These are phyloP conservation scores for Pteruthius melanotis DNA, from an alignment of 2,113 vertebrate species.

Conservation along the genomic window DNA sequence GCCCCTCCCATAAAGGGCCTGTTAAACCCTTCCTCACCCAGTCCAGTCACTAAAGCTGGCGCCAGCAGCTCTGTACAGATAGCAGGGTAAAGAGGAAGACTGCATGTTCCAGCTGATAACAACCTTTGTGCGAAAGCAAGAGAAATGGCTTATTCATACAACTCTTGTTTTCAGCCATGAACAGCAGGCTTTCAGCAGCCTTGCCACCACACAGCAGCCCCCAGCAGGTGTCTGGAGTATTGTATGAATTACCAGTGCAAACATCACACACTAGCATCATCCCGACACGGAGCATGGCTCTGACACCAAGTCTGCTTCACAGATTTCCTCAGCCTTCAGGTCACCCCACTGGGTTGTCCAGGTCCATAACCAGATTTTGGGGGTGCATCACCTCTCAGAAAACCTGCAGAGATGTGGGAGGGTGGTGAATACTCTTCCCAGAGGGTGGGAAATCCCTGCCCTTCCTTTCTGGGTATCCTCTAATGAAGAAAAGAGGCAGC, in stretches of 20 bases:
- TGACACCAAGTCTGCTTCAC: background rate
- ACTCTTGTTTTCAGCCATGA: background rate
- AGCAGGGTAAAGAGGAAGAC: background rate
- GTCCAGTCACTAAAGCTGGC: background rate
- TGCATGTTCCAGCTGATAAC: fast-evolving
- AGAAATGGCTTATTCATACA: background rate
- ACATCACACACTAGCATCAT: fast-evolving
- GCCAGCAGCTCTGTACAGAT: background rate
- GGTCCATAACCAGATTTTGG: background rate
- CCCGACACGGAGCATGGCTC: background rate
- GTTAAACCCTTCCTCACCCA: background rate
- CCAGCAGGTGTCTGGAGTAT: fast-evolving
- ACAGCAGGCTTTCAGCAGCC: background rate
- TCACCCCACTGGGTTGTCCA: background rate
- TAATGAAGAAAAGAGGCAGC: background rate
- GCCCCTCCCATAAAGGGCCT: background rate
- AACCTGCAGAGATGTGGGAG: background rate
- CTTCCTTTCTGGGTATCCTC: background rate
- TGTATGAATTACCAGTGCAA: background rate
- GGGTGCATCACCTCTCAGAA: background rate
- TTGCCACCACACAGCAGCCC: background rate
- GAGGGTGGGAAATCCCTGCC: background rate
- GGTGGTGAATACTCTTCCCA: background rate
- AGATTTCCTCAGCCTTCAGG: background rate
- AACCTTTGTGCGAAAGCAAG: background rate